Evolutionary conservation across 2,797 vertebrate genomes (phyloP), one percentile per base, ranked within the genome.

Genomic region (Anguilla marmorata): DNA sequence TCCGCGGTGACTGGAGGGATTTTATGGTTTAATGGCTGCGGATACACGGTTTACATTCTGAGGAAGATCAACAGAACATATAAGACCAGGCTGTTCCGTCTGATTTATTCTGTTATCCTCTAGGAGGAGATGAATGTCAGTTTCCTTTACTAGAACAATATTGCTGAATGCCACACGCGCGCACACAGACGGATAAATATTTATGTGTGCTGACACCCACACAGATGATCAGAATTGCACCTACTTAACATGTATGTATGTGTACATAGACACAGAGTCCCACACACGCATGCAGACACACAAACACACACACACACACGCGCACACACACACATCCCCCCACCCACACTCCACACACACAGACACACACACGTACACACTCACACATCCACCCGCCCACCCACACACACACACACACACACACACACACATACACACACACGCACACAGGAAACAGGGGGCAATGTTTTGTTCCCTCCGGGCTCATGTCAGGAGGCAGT

Each of bases 401-500:
- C 8, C 5, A 54, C 56, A 85, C 41, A 41, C 27, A 33, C 14
- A 58, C 33, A 58, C n/a, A n/a, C 24, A 33, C 19, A 12, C 19
- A 76, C 33, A 58, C 27, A 83, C 74, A 79, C 69, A 72, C 11
- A 33, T n/a, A 63, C 16, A 50, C 74, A 86, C 85, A 82, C 56
- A 86, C 56, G 86, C 82, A 85, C 86, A 88, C 90, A 91, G 76
- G 69, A 27, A 88, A 90, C 91, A 91, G 92, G 92, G 89, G 90
- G 54, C 88, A 86, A 91, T 92, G 90, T 93, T 93, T 89, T 91
- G 92, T 93, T 94, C 92, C 89, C 91, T 89, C 58, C 84, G 87
- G 89, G 91, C 84, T 89, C 92, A 93, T 93, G 93, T 93, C 92
- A 92, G 66, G 91, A 89, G 85, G 89, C 90, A 87, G 88, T 93